Evolutionary conservation across 2,113 vertebrate species (phyloP), one percentile per base, ranked within the genome.

Genomic region (Oncorhynchus gorbuscha): DNA sequence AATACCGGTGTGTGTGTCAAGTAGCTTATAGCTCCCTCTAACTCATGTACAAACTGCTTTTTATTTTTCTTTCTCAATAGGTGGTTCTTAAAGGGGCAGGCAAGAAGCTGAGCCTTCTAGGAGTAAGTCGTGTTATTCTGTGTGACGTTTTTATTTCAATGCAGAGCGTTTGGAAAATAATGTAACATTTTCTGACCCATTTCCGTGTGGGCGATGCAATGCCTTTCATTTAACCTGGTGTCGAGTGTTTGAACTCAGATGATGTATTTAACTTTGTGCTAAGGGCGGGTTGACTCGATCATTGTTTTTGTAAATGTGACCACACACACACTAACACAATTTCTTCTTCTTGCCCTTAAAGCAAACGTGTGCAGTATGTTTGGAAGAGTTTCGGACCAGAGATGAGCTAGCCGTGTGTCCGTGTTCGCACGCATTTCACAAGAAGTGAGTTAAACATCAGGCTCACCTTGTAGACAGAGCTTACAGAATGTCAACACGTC

Each of bases 381-480:
- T 95, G 84, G 94, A 95, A 71, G 94, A 95, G 64, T 94, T 95
- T 85, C 89, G 92, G 87, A 91, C 92, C 79, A 88, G 93, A 71
- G 94, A 95, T 72, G 94, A 95, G 78, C 93, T 95, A 26, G 94
- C 93, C 59, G 91, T 95, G 74, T 95, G 94, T 67, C 93, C 93
- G 0, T 95, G 94, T 78, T 93, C 94, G 20, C 94, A 94, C 64
- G 93, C 93, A 87, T 95, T 95, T 91, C 94, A 95, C 89, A 94
- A 94, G 93, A 95, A 95, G 94, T 95, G 85, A 94, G 94, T 88
- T 14, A 55, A 18, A 4, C 3, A 0, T 55, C 51, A 3, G 4
- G 51, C 16, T 55, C 16, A 5, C 51, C 16, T 55, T 55, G 5
- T 12, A 55, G 51, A 5, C 51, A 5, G 9, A 45, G 16, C 16